Percentiles rank a stretch among this genome's conserved stretches.
Conservation (phyloP, 1,140 invertebrate species). For the Eulimnadia texana region DNA sequence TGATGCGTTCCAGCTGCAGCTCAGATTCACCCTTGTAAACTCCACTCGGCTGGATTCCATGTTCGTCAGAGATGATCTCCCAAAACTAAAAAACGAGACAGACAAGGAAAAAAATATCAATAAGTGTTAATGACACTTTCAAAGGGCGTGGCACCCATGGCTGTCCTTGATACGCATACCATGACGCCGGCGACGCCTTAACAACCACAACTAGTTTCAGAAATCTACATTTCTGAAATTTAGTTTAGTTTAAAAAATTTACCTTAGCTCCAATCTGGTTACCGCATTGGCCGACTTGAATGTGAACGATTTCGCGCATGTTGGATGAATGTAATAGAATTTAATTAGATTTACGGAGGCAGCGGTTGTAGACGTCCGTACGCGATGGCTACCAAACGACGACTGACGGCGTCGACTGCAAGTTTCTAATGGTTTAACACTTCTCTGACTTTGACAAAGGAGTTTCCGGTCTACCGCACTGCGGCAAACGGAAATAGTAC, state of each 20-base stretch:
- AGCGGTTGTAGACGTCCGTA: too few relatives aligned
- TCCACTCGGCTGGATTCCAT: conserved; percentile 71
- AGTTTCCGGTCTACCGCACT: neutral
- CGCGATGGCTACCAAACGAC: too few relatives aligned
- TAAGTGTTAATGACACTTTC: neutral
- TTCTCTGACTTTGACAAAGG: neutral
- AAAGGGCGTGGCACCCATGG: neutral
- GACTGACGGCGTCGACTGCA: too few relatives aligned
- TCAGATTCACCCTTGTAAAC: conserved; percentile 67
- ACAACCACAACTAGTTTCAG: too few relatives aligned
- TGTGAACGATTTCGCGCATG: conserved; percentile 89
- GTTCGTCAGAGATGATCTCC: conserved; percentile 86
- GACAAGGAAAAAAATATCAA: conserved; percentile 37
- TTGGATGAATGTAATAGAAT: conserved; percentile 26
- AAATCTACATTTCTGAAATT: too few relatives aligned
- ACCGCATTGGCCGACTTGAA: conserved; percentile 84
- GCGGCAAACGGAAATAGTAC: too few relatives aligned
- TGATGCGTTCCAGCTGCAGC: conserved; percentile 70
- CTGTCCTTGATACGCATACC: neutral
- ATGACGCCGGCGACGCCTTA: neutral
- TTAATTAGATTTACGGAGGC: too few relatives aligned
- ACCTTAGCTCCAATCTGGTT: conserved; percentile 92
- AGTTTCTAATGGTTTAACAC: neutral
- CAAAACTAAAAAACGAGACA: conserved; percentile 54
- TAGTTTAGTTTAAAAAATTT: conserved; percentile 23